Evolutionary conservation across 2,113 vertebrate species (phyloP).

Genomic region (Gasterosteus nipponicus): DNA sequence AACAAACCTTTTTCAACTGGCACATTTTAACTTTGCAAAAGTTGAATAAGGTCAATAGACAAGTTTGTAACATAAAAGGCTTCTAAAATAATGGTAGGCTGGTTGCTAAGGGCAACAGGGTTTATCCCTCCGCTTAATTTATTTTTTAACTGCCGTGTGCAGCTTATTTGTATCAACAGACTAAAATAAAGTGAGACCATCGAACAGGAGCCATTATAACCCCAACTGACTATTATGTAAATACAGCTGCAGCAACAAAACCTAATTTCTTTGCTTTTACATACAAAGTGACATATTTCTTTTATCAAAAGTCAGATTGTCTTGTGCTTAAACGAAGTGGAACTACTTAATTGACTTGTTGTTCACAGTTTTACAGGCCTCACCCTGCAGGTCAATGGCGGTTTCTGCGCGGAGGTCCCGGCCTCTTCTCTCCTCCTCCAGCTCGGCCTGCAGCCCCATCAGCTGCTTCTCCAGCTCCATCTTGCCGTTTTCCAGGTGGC

Average conservation of each 20-base stretch:
- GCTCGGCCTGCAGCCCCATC: conserved; percentile 87
- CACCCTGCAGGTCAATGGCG: conserved; percentile 94
- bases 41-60: conserved; percentile 10
- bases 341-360: not conserved
- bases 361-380: conserved; percentile 15
- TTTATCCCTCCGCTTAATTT: not conserved
- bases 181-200: not conserved
- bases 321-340: not conserved
- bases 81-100: conserved; percentile 4
- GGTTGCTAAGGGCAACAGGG: not conserved
- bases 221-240: not conserved
- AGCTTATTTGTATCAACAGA: not conserved
- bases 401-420: conserved; percentile 86
- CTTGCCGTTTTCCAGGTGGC: conserved; percentile 87
- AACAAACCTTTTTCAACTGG: not conserved
- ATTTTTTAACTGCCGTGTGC: not conserved
- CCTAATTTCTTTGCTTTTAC: not conserved
- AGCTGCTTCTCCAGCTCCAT: conserved; percentile 92
- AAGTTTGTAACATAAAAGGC: not conserved
- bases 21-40: not conserved
- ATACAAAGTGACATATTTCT: not conserved
- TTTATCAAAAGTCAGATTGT: not conserved
- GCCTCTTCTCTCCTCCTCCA: conserved; percentile 91
- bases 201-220: not conserved
- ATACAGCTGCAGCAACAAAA: not conserved